Base-by-base conservation (phyloP, 2,888 invertebrate genomes). In the Watsonalla binaria region DNA sequence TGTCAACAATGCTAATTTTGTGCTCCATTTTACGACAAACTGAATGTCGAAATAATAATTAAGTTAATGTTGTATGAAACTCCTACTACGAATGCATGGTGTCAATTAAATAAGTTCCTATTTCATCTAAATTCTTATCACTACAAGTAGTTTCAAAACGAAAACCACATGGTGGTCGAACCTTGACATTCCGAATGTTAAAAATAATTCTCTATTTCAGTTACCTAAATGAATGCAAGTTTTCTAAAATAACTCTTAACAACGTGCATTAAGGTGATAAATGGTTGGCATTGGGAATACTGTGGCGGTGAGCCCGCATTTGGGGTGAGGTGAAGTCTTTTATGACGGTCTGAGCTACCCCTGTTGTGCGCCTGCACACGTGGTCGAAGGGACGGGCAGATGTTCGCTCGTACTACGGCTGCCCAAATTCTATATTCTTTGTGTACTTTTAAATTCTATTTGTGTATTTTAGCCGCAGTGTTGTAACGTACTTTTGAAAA, bases 141-240 rank as follows among this genome's bases (percentile, higher is more conserved):
- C 79, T 24, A 24, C 81, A 83, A 82, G 78, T 74, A 76, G 76
- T 80, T 72, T 78, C 69, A 68, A 72, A 84, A 82, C 79, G 80
- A 76, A 76, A 84, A 77, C 83, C 86, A 84, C 83, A 83, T 86
- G 84, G 80, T 81, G 75, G 76, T 81, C 73, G 77, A 87, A 85
- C 90, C 88, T 89, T 86, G 90, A 89, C 88, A 89, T 90, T 89
- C 90, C 84, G 66, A 73, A 74, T 76, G 86, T 82, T 88, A 88
- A 87, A 89, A 90, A 90, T 89, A 90, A 86, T 84, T 80, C 79
- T 84, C 84, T 86, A 86, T 87, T 90, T 87, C 68, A 72, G 81
- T 78, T 70, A 15, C 49, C 49, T 49, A 66, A 65, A 61, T 60
- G 57, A 52, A 54, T 53, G 54, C 61, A 48, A 60, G 60, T 64